Base-by-base conservation (phyloP, 2,797 vertebrate genomes). In the Poecilia velifera region DNA sequence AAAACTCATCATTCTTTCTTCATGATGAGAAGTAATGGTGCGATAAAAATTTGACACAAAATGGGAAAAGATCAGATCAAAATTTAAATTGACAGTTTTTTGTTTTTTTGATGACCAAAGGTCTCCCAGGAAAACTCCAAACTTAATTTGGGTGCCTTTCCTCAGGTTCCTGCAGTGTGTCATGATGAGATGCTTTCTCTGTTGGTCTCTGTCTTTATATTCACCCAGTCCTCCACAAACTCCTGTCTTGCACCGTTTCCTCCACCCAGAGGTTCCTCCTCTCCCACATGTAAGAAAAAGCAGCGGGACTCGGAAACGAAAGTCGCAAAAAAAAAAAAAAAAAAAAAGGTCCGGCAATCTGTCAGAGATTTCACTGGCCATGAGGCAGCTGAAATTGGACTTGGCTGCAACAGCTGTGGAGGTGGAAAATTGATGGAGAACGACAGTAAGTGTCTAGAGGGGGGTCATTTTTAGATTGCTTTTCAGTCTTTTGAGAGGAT, bases 371-470 rank as follows among this genome's bases (percentile, higher is more conserved):
- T 84, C 88, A 76, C 79, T 82, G 85, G 88, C 92, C 89, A 91
- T 7, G n/a, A 93, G 90, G 91, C 90, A 93, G 85, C 85, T 87
- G 90, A 89, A 93, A 94, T 92, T 93, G 88, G 84, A 90, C 85
- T 89, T 84, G 91, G 90, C 82, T 84, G 76, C 47, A 84, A 78
- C 22, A 47, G 86, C 82, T 86, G 77, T 84, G 72, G 89, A 88
- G 87, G 83, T 77, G 45, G 73, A 87, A 91, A 93, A 92, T 86
- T 89, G 90, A 94, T 93, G 87, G 87, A 83, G 84, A 92, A 89
- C 85, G 90, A 90, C 91, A 93, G 86, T 76, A 83, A 81, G 82
- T 86, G 89, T 94, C 92, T 88, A 47, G 86, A 89, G 88, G 88
- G 84, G 83, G 76, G 51, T 62, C 12, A 76, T 78, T 91, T 87